These are phyloP conservation scores for Opisthograptis luteolata DNA, from an alignment of 2,888 invertebrate genomes.

Conservation along the genomic window DNA sequence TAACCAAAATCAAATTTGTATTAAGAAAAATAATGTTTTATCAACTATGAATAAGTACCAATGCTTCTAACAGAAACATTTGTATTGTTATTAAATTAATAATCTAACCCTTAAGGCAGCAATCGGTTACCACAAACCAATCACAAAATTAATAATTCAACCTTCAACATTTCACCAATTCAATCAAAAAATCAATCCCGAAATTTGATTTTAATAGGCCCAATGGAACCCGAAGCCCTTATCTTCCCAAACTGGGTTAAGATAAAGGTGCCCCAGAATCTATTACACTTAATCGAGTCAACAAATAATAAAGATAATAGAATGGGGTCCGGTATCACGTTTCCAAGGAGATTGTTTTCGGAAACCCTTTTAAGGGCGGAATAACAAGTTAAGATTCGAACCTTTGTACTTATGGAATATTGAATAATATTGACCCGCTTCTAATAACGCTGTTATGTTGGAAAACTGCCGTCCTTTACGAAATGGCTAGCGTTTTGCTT, in stretches of 20 bases:
- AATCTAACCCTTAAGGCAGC: too few species aligned
- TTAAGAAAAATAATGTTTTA: too few species aligned
- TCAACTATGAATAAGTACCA: too few species aligned
- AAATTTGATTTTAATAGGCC: slow-evolving; percentile 15
- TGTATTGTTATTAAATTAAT: too few species aligned
- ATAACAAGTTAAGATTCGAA: slow-evolving; percentile 34
- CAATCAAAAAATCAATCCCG: slow-evolving; percentile 10
- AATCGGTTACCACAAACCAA: too few species aligned
- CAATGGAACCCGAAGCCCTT: slow-evolving; percentile 7
- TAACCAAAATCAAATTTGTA: too few species aligned
- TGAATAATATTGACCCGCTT: slow-evolving; percentile 22
- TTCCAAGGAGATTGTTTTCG: slow-evolving; percentile 34
- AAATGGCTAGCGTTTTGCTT: slow-evolving; percentile 4
- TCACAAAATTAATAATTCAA: too few species aligned
- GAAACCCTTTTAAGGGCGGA: slow-evolving; percentile 34
- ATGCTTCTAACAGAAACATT: too few species aligned
- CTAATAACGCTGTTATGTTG: neutral
- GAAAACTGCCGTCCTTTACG: neutral
- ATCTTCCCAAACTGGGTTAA: slow-evolving; percentile 16
- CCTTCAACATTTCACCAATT: neutral
- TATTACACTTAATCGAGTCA: slow-evolving; percentile 34
- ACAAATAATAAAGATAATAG: slow-evolving; percentile 38
- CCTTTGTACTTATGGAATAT: slow-evolving; percentile 27
- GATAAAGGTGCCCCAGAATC: slow-evolving; percentile 29
- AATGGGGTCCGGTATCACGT: slow-evolving; percentile 33